These are phyloP conservation scores for Bergia puertoricense DNA, from an alignment of 92 coral and sea anemone genomes.

Conservation along the genomic window DNA sequence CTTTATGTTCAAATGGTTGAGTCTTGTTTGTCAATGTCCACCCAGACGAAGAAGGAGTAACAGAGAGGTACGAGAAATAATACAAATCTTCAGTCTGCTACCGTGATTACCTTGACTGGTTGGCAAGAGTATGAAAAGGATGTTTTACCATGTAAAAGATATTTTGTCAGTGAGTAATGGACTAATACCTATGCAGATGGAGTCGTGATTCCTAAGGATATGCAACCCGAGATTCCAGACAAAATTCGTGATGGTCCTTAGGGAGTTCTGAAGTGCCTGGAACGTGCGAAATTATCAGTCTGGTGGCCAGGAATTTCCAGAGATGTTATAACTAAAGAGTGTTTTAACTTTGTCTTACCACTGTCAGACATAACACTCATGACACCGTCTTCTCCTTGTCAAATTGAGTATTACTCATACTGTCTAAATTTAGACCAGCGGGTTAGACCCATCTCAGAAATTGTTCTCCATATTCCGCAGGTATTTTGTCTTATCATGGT, in stretches of 20 bases:
- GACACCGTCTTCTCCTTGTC: too few relatives aligned
- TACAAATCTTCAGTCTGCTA: background rate
- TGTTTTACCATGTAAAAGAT: background rate
- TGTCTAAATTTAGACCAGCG: too few relatives aligned
- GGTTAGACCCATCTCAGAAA: too few relatives aligned
- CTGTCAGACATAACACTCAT: conserved; percentile 36
- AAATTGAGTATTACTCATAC: too few relatives aligned
- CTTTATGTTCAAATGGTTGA: background rate
- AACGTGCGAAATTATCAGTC: conserved; percentile 13
- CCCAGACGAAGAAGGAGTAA: background rate
- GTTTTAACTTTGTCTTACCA: conserved; percentile 34
- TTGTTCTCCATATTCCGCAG: too few relatives aligned
- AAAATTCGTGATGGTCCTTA: conserved; percentile 30
- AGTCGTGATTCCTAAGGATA: too few relatives aligned
- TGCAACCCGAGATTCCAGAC: conserved; percentile 34
- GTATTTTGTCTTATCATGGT: too few relatives aligned
- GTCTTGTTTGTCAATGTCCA: background rate
- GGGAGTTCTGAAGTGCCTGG: conserved; percentile 10
- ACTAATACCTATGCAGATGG: background rate
- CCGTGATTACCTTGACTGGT: background rate
- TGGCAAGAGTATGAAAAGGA: conserved; percentile 27
- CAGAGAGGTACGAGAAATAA: background rate
- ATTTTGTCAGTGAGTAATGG: conserved; percentile 15
- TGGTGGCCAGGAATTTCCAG: conserved; percentile 60
- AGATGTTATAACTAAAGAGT: conserved; percentile 21